Conservation (phyloP, 2,797 vertebrate genomes). For the Sebastes miniatus region DNA sequence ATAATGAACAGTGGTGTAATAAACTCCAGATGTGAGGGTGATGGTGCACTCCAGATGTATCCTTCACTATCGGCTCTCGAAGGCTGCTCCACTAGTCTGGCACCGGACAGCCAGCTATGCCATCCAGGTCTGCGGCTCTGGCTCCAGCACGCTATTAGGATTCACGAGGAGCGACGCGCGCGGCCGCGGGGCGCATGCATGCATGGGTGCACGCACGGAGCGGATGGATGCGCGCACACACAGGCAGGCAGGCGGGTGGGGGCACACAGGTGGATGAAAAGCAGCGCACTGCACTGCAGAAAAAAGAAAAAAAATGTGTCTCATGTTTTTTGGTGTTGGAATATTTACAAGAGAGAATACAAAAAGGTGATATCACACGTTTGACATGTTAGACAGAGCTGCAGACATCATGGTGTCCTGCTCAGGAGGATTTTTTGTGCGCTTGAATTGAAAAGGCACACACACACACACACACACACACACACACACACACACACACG, state of each 20-base stretch:
- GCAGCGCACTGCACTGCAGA: conserved; percentile 9
- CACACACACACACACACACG: too few species aligned
- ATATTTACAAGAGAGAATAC: neutral
- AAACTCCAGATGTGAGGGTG: neutral
- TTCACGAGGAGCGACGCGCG: conserved; percentile 6
- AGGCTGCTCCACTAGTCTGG: neutral
- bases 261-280: conserved; percentile 30
- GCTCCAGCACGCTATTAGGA: neutral
- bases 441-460: neutral
- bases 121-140: conserved; percentile 23
- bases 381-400: neutral
- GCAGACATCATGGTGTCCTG: neutral
- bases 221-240: neutral
- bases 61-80: neutral
- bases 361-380: neutral
- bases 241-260: neutral
- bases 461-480: too few species aligned
- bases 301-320: neutral
- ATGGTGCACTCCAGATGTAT: neutral
- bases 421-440: too few species aligned
- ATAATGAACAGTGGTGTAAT: neutral
- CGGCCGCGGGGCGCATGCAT: neutral
- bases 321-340: neutral
- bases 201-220: too few species aligned
- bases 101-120: neutral